A percentile compares a stretch with the other conserved stretches of the same genome.
phyloP scores from a whole-genome alignment of 1,140 invertebrate genomes.

The Formica exsecta region DNA sequence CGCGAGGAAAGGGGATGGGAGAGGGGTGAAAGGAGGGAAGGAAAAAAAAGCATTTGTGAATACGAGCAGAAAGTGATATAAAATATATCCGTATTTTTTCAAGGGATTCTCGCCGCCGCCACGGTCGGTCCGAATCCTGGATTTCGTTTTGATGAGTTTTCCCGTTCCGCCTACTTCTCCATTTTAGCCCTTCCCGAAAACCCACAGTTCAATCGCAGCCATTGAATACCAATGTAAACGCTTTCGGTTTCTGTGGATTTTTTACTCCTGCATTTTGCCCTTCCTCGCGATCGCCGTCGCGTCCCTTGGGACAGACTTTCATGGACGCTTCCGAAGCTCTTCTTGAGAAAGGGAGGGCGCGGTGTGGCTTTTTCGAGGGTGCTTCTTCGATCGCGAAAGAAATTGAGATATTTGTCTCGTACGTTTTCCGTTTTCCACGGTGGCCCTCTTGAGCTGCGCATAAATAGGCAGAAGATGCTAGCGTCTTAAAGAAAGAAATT shows the following conservation, averaged over 20 bases:
- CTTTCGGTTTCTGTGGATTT: slow-evolving; percentile 69
- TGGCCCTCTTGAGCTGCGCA: background rate
- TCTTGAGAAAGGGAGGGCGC: slow-evolving; percentile 21
- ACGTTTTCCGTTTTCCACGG: slow-evolving; percentile 27
- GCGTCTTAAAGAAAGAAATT: slow-evolving; percentile 34
- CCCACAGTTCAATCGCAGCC: slow-evolving; percentile 78
- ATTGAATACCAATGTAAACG: slow-evolving; percentile 83
- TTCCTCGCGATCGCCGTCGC: slow-evolving; percentile 34
- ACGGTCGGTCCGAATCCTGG: slow-evolving; percentile 73
- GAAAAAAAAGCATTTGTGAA: slow-evolving; percentile 52
- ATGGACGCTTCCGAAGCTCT: slow-evolving; percentile 21
- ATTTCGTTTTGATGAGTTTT: slow-evolving; percentile 83
- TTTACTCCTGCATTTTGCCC: slow-evolving; percentile 63
- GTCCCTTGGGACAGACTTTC: slow-evolving; percentile 48
- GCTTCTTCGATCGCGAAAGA: background rate
- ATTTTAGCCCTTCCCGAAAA: slow-evolving; percentile 69
- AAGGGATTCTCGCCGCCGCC: slow-evolving; percentile 73
- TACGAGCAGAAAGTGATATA: slow-evolving; percentile 76
- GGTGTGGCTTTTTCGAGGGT: background rate
- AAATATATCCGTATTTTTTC: slow-evolving; percentile 82
- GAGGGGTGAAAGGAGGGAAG: background rate
- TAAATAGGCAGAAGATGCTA: slow-evolving; percentile 34
- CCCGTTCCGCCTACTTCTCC: slow-evolving; percentile 64
- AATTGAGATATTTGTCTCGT: slow-evolving; percentile 69
- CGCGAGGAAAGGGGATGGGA: background rate